Evolutionary conservation across 2,888 invertebrate genomes (phyloP), one percentile per base, ranked within the genome.

Genomic region (Hypomecis punctinalis): DNA sequence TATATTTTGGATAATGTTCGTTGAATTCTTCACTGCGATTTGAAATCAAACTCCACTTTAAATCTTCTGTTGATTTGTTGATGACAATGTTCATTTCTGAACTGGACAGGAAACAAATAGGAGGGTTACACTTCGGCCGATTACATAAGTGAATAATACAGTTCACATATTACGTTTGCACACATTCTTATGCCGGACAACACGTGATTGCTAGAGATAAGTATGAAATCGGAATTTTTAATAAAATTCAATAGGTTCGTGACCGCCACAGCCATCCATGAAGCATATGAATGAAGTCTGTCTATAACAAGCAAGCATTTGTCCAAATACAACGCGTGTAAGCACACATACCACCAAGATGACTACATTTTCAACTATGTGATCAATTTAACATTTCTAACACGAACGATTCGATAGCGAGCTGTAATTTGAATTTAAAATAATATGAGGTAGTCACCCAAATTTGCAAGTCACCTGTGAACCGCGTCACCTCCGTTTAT

Each of bases 361-460:
- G 69, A 71, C 71, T 67, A 65, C 61, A 68, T 69, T 61, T 51
- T 73, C 71, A 74, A 76, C 75, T 69, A 71, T 71, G 64, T 61
- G 69, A 76, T 73, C 66, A 68, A 69, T 68, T 80, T 76, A 76
- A 73, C 70, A 76, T 76, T 76, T 79, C 74, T 71, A 71, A 71
- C 71, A 78, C 72, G 72, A 70, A 70, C 72, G 60, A 66, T 66
- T 63, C 67, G 66, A 72, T 70, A 58, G 63, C 61, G 70, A 66
- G 71, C 64, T 75, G 66, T 75, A 72, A 80, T 82, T 81, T 77
- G 68, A 76, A 79, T 76, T 76, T 74, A 71, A 76, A 79, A 77
- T 77, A 70, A 69, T 69, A 69, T 70, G 65, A 70, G 63, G 68
- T 68, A 64, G 63, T 49, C 63, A 70, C 65, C 66, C 66, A 62